phyloP scores from a whole-genome alignment of 2,888 invertebrate genomes.

The Ephialtes manifestator region DNA sequence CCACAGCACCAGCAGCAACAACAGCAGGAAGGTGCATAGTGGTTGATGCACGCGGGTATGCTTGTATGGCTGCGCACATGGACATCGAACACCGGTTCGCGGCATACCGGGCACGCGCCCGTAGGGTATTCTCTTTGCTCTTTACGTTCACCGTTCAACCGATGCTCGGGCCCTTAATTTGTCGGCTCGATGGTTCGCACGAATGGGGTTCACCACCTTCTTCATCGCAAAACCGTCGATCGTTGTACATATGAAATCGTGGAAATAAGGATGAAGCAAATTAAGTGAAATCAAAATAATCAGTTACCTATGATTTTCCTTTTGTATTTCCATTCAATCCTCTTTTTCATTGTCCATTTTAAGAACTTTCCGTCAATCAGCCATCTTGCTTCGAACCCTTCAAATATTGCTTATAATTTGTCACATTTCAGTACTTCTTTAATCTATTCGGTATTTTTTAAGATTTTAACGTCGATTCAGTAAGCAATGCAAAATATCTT shows the following conservation, averaged over 20 bases:
- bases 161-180: constrained; percentile 49
- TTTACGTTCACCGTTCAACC: constrained; percentile 46
- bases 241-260: not conserved
- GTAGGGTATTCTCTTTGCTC: constrained; percentile 58
- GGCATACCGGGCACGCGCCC: constrained; percentile 68
- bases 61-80: constrained; percentile 63
- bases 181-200: constrained; percentile 58
- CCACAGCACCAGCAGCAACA: constrained; percentile 34
- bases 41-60: constrained; percentile 22
- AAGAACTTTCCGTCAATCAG: not conserved
- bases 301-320: not conserved
- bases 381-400: no score
- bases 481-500: no score
- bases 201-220: constrained; percentile 48
- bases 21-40: constrained; percentile 50
- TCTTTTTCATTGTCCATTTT: not conserved
- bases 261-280: not conserved
- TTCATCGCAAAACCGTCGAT: constrained; percentile 25
- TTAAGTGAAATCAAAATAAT: not conserved
- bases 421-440: no score
- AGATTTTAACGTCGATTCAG: no score
- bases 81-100: constrained; percentile 65
- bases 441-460: no score
- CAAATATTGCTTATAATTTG: no score
- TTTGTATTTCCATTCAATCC: not conserved